Evolutionary conservation across 2,888 invertebrate species (phyloP), one percentile per base, ranked within the genome.

Genomic region (Apeira syringaria): DNA sequence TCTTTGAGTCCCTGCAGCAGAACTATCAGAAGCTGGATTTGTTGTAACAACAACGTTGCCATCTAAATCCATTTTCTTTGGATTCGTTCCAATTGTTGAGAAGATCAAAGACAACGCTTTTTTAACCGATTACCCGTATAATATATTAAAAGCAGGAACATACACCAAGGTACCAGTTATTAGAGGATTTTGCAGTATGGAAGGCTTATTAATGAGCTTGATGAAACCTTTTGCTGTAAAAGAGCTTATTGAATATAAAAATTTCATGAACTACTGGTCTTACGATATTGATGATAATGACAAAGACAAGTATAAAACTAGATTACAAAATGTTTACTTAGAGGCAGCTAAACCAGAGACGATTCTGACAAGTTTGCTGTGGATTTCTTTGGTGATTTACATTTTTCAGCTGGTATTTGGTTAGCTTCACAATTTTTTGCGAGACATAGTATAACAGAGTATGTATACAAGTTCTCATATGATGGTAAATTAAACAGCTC

Each of bases 121-220:
- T 44, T 47, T 74, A 32, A 71, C 62, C 2, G 49, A 56, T 1
- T 47, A 20, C 76, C 92, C 56, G 49, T 92, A 63, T 55, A 83
- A 62, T 11, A 32, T 83, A 18, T 40, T 90, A 30, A 74, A 74
- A 45, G 60, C 74, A 33, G 77, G 77, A n/a, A 66, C 69, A 22
- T 74, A 80, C 30, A 59, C 70, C 5, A 62, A 70, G 11, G 81
- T 91, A 11, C 90, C 91, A 0, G 54, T 81, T 1, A 72, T 91
- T 8, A 80, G 83, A 68, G 91, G 91, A 8, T 89, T 90, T 49
- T 88, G 82, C 44, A 72, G 79, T 1, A 73, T 65, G 1, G 91
- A 91, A 60, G 91, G 91, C 1, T 62, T 80, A 6, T 56, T 81
- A 11, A 75, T 80, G 59, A 46, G 36, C 11, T 18, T 56, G 29